These are phyloP conservation scores for Shinisaurus crocodilurus DNA, from an alignment of 2,113 vertebrate species.

Conservation along the genomic window DNA sequence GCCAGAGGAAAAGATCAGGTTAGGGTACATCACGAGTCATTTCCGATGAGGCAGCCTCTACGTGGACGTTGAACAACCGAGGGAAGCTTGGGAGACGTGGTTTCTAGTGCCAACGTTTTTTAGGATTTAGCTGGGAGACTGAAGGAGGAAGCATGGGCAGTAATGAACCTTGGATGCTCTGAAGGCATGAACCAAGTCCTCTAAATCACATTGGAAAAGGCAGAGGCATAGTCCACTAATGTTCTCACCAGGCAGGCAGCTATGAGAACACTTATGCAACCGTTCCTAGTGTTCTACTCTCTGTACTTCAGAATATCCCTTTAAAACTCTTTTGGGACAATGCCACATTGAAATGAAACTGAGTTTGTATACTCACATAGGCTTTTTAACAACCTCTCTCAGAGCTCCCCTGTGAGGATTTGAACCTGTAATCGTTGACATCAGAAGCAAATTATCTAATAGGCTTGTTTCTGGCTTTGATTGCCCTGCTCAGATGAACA, in stretches of 20 bases:
- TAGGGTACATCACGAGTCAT: not conserved
- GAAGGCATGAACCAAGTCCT: conserved; percentile 50
- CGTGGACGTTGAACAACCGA: not conserved
- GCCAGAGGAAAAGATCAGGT: not conserved
- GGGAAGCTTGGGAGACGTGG: not conserved
- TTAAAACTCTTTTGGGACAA: conserved; percentile 31
- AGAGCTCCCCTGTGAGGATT: not conserved
- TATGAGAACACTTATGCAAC: conserved; percentile 46
- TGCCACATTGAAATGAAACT: not conserved
- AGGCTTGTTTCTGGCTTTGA: not conserved
- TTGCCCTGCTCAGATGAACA: not conserved
- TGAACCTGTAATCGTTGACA: not conserved
- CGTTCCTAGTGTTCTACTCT: conserved; percentile 50
- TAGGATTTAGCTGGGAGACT: not conserved
- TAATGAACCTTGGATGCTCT: conserved; percentile 52
- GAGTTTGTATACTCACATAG: not conserved
- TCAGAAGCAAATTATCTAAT: not conserved
- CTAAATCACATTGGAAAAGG: conserved; percentile 57
- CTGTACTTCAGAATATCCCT: conserved; percentile 42
- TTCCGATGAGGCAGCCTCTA: not conserved
- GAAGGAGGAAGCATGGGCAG: not conserved
- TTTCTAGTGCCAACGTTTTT: not conserved
- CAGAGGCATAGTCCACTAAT: conserved; percentile 53
- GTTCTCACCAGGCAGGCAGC: conserved; percentile 24
- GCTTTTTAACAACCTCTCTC: not conserved